Base-by-base conservation (phyloP, 1,140 invertebrate genomes). In the Macrobrachium rosenbergii region DNA sequence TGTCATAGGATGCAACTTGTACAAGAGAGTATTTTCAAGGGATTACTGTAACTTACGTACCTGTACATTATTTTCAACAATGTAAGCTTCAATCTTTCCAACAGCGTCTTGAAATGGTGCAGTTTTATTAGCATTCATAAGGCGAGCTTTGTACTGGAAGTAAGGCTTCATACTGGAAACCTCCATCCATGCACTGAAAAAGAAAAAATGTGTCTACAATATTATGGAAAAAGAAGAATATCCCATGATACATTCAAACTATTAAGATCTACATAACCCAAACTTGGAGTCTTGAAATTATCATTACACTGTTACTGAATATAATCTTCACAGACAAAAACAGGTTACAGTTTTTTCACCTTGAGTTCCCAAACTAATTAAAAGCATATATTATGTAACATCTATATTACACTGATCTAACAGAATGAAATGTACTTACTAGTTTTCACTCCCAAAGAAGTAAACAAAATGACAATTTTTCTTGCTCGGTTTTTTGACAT, bases 391-490 rank as follows among this genome's bases (percentile, higher is more conserved):
- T 8, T 43, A 86, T 11, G 76, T 73, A n/a, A n/a, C 59, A 58
- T 69, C 58, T 37, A 11, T 8, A 23, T 14, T n/a, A 23, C 21
- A 88, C 37, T 5, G 64, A 62, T 28, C 60, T 23, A 5, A 63
- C 59, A n/a, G 23, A 63, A 64, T 64, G 64, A 59, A n/a, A 88
- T 88, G 43, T 91, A 95, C 96, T 97, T 94, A 98, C 96, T 96
- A 98, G 92, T 98, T 98, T 90, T 97, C 95, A 60, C 96, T 95
- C 76, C 97, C 97, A 94, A 97, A 98, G 93, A 99, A 98, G 92
- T 95, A 98, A 87, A 98, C 96, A 93, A 96, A 98, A 90, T 97
- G 95, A 80, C 94, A 90, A 87, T 93, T 93, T 83, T 93, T 93
- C 63, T 92, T 93, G n/a, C 91, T 90, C 45, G 92, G 92, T 73